Evolutionary conservation across 2,888 invertebrate species (phyloP).

Genomic region (Drosophila bunnanda): DNA sequence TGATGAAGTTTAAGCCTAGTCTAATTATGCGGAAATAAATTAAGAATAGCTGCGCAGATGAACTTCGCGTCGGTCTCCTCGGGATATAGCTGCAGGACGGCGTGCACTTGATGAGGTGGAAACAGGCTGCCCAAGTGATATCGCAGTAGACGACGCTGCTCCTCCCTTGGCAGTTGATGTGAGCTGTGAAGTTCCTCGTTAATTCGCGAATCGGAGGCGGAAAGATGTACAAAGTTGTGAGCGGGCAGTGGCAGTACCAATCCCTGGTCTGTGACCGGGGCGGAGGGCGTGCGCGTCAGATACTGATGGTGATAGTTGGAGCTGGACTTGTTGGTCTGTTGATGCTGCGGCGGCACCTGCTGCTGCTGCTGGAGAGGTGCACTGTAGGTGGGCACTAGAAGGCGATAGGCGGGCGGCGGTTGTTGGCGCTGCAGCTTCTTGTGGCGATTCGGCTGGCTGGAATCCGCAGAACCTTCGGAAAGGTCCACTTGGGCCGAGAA

Average conservation of each 20-base stretch:
- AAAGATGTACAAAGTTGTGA: constrained; percentile 64
- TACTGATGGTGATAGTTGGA: constrained; percentile 64
- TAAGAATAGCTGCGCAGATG: constrained; percentile 94
- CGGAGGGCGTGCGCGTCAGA: constrained; percentile 71
- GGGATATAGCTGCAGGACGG: constrained; percentile 94
- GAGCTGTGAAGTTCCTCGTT: constrained; percentile 63
- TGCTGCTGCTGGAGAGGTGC: constrained; percentile 41
- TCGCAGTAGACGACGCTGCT: constrained; percentile 91
- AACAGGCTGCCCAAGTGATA: constrained; percentile 96
- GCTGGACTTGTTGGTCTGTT: constrained; percentile 20
- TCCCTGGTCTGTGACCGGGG: constrained; percentile 66
- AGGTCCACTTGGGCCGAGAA: constrained; percentile 62
- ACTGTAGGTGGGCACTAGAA: constrained; percentile 62
- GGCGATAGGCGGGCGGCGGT: constrained; percentile 52
- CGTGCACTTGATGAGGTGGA: constrained; percentile 94
- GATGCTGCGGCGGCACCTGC: constrained; percentile 16
- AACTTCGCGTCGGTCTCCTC: constrained; percentile 95
- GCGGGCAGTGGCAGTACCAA: constrained; percentile 58
- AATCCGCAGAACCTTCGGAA: constrained; percentile 36
- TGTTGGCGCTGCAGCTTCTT: constrained; percentile 70
- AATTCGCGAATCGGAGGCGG: constrained; percentile 70
- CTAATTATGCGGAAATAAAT: constrained; percentile 88
- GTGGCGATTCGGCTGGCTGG: constrained; percentile 65
- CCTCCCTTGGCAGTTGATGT: constrained; percentile 82
- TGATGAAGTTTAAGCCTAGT: constrained; percentile 60